Evolutionary conservation across 1,140 invertebrate genomes (phyloP).

Genomic region (Colletes gigas): DNA sequence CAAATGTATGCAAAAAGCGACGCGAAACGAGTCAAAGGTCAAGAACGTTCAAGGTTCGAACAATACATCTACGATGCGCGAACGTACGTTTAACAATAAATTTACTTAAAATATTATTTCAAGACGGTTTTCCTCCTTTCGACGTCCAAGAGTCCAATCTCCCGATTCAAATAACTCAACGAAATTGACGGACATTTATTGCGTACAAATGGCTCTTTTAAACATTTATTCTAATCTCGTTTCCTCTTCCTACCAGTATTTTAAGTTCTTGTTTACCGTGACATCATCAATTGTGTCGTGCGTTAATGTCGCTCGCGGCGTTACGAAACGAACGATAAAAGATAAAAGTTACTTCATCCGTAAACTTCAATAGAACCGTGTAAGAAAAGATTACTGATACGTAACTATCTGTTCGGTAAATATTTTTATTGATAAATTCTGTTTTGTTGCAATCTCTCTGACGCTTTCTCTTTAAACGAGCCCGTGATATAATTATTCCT

Average conservation of each 20-base stretch:
- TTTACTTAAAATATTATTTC: not conserved
- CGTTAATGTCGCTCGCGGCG: not conserved
- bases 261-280: conserved; percentile 13
- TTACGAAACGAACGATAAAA: conserved; percentile 4
- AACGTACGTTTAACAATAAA: too few species aligned
- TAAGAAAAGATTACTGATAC: not conserved
- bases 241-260: too few species aligned
- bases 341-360: not conserved
- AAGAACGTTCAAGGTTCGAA: conserved; percentile 26
- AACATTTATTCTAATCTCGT: not conserved
- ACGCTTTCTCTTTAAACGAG: not conserved
- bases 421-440: not conserved
- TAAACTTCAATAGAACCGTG: not conserved
- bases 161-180: too few species aligned
- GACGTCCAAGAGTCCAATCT: too few species aligned
- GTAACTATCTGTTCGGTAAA: not conserved
- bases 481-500: not conserved
- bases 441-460: not conserved
- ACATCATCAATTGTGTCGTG: not conserved
- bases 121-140: not conserved
- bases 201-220: too few species aligned
- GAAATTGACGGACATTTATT: too few species aligned
- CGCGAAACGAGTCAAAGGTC: conserved; percentile 41
- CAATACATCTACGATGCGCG: not conserved
- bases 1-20: conserved; percentile 31